phyloP scores from a whole-genome alignment of 2,888 invertebrate genomes.

The Euplagia quadripunctaria region DNA sequence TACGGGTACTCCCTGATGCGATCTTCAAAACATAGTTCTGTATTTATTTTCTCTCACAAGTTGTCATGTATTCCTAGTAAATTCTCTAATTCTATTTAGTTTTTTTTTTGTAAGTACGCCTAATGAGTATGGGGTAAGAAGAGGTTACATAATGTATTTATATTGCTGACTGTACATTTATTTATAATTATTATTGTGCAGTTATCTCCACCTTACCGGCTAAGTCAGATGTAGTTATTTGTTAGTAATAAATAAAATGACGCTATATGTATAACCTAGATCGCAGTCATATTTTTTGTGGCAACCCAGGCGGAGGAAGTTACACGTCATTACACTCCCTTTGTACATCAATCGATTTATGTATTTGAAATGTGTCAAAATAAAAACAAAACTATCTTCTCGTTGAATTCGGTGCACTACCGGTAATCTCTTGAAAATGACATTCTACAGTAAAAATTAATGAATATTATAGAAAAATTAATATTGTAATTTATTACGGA shows the following conservation, averaged over 20 bases:
- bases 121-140: not conserved
- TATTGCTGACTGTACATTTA: conserved; percentile 30
- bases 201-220: conserved; percentile 49
- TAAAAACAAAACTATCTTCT: not conserved
- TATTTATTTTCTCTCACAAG: too few relatives aligned
- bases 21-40: too few relatives aligned
- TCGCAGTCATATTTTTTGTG: not conserved
- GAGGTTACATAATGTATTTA: conserved; percentile 6
- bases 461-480: not conserved
- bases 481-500: not conserved
- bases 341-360: not conserved
- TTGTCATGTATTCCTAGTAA: not conserved
- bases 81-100: not conserved
- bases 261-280: conserved; percentile 6
- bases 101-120: not conserved
- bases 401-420: too few relatives aligned
- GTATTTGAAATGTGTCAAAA: not conserved
- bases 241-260: conserved; percentile 28
- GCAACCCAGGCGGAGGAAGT: not conserved
- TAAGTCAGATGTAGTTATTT: conserved; percentile 47
- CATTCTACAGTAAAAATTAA: not conserved
- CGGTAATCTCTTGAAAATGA: not conserved
- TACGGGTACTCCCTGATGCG: too few relatives aligned
- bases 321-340: not conserved
- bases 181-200: conserved; percentile 33